Conservation (phyloP, 53 echinoderm and acorn worm genomes). For the Apostichopus leukothele region DNA sequence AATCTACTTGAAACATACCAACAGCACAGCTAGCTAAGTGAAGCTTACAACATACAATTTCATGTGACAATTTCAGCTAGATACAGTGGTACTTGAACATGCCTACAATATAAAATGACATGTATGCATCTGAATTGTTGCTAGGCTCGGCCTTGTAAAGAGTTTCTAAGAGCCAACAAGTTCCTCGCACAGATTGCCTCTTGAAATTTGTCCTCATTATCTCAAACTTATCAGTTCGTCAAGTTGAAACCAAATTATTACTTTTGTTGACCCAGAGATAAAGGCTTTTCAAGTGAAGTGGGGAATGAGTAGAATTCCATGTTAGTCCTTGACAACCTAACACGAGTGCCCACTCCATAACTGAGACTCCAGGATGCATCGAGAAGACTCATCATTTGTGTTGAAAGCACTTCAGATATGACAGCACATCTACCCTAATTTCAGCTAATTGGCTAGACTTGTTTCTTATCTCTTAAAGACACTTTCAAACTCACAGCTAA, state of each 20-base stretch:
- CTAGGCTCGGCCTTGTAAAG: constrained; percentile 2
- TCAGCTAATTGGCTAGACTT: constrained; percentile 25
- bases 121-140: neutral
- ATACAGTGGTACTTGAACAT: constrained; percentile 25
- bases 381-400: constrained; percentile 36
- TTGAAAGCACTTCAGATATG: constrained; percentile 45
- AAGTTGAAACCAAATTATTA: constrained; percentile 30
- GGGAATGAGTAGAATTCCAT: constrained; percentile 14
- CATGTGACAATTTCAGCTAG: constrained; percentile 10
- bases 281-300: constrained; percentile 30
- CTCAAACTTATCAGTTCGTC: constrained; percentile 33
- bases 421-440: constrained; percentile 29
- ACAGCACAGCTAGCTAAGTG: neutral
- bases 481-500: neutral
- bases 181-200: constrained; percentile 32
- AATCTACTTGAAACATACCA: neutral
- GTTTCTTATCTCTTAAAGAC: neutral
- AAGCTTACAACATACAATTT: neutral
- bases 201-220: constrained; percentile 47
- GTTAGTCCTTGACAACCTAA: constrained; percentile 32
- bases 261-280: constrained; percentile 45
- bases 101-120: constrained; percentile 27
- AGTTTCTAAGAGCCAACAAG: constrained; percentile 34
- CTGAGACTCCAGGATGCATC: constrained; percentile 39
- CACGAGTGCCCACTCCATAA: constrained; percentile 33